Evolutionary conservation across 2,113 vertebrate genomes (phyloP).

Genomic region (Misgurnus anguillicaudatus): DNA sequence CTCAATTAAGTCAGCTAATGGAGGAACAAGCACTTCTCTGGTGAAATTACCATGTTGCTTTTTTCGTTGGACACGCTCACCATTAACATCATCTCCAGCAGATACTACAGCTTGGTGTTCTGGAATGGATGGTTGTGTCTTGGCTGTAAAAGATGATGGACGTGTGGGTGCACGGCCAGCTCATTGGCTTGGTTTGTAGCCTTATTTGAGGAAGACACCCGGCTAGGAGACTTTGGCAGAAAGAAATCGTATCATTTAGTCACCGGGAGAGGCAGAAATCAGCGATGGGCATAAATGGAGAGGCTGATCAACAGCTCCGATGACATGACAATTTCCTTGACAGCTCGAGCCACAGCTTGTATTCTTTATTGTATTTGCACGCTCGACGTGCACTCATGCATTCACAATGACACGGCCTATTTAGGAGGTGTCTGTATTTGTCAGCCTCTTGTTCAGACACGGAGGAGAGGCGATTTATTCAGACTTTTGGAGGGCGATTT

Average conservation of each 20-base stretch:
- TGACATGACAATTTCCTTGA: constrained; percentile 21
- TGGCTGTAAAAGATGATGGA: background rate
- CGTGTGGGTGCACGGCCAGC: constrained; percentile 11
- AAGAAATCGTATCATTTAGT: constrained; percentile 19
- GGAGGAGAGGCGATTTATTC: background rate
- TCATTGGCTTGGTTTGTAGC: background rate
- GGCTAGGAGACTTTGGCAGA: background rate
- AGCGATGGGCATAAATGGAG: constrained; percentile 28
- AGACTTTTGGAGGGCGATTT: background rate
- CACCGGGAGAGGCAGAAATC: constrained; percentile 27
- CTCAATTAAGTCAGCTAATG: constrained; percentile 66
- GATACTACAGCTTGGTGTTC: constrained; percentile 7
- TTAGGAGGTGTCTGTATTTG: constrained; percentile 22
- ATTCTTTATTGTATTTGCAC: constrained; percentile 22
- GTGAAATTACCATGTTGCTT: constrained; percentile 67
- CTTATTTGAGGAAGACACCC: constrained; percentile 35
- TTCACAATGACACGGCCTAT: constrained; percentile 23
- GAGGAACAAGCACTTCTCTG: constrained; percentile 69
- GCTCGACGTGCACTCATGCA: constrained; percentile 11
- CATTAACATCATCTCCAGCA: constrained; percentile 25
- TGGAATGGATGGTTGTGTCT: background rate
- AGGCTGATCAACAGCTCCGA: constrained; percentile 26
- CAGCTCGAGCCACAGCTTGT: constrained; percentile 24
- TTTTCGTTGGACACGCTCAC: constrained; percentile 19
- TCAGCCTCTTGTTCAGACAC: background rate